These are phyloP conservation scores for Formica aserva DNA, from an alignment of 2,888 invertebrate genomes.

Conservation along the genomic window DNA sequence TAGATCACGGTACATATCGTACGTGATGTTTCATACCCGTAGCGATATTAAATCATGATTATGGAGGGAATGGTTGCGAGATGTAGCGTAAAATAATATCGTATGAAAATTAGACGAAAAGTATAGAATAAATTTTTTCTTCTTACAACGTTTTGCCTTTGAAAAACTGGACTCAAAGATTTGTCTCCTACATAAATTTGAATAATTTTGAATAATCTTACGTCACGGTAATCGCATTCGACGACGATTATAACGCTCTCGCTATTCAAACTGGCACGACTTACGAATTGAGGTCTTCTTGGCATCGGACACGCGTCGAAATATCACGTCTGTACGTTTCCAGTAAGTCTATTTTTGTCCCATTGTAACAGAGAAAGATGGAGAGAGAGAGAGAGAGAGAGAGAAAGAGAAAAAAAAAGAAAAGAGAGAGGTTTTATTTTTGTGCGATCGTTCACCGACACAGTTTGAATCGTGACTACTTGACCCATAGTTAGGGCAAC, in stretches of 20 bases:
- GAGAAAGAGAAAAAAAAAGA: neutral
- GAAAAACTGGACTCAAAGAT: neutral
- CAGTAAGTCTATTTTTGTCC: slow-evolving; percentile 38
- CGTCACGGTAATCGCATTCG: neutral
- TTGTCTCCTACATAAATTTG: neutral
- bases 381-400: neutral
- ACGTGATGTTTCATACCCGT: neutral
- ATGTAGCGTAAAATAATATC: neutral
- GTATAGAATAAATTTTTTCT: neutral
- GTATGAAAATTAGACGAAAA: neutral
- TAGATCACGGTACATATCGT: neutral
- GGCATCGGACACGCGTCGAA: neutral
- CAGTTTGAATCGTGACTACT: slow-evolving; percentile 64
- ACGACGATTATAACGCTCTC: neutral
- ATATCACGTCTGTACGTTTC: neutral
- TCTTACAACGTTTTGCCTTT: neutral
- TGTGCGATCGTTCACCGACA: slow-evolving; percentile 65
- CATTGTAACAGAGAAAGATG: slow-evolving; percentile 31
- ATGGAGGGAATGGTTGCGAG: neutral
- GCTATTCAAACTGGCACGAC: neutral
- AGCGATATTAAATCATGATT: neutral
- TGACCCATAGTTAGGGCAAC: slow-evolving; percentile 66
- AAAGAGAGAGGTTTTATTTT: slow-evolving; percentile 56
- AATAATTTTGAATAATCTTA: neutral
- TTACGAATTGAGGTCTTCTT: neutral